phyloP scores from a whole-genome alignment of 1,140 invertebrate species.

The Hypsibius dujardini region DNA sequence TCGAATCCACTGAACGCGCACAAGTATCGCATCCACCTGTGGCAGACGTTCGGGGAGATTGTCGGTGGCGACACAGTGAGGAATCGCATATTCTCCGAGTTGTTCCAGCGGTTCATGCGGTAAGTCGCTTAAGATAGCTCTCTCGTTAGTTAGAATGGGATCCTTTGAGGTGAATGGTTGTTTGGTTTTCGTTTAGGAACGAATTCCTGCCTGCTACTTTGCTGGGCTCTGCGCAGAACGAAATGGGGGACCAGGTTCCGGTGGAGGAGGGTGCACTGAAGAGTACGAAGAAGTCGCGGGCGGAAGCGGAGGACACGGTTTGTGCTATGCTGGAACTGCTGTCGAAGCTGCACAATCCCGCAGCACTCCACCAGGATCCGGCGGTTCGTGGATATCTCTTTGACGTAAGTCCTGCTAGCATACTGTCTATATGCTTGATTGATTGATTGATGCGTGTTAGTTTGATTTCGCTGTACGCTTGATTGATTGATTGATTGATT shows the following conservation, averaged over 20 bases:
- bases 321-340: slow-evolving; percentile 45
- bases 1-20: neutral
- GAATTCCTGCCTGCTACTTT: slow-evolving; percentile 10
- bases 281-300: neutral
- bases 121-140: neutral
- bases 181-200: neutral
- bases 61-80: neutral
- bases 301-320: neutral
- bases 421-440: neutral
- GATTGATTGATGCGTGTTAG: neutral
- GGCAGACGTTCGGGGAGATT: neutral
- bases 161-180: too few species aligned
- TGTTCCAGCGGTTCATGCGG: slow-evolving; percentile 13
- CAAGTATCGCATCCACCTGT: slow-evolving; percentile 13
- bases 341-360: slow-evolving; percentile 58
- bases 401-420: slow-evolving; percentile 28
- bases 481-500: too few species aligned
- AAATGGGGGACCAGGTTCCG: too few species aligned
- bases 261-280: neutral
- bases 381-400: slow-evolving; percentile 37
- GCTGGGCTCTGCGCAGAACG: neutral
- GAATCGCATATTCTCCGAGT: neutral
- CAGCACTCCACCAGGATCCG: slow-evolving; percentile 51
- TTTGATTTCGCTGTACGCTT: too few species aligned
- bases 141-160: too few species aligned